Evolutionary conservation across 2,888 invertebrate species (phyloP).

Genomic region (Zaprionus obscuricornis): DNA sequence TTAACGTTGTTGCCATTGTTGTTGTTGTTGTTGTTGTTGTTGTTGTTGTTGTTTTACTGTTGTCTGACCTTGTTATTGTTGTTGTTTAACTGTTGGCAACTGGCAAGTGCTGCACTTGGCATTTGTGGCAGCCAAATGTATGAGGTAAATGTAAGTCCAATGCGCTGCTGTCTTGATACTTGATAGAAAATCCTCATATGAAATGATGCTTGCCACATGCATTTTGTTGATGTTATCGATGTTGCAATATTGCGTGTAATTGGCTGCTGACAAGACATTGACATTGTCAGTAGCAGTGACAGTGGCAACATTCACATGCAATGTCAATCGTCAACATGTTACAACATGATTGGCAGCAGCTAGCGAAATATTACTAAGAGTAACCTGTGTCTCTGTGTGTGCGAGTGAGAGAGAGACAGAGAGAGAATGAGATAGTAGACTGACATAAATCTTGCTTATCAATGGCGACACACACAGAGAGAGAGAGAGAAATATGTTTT

Average conservation of each 20-base stretch:
- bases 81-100: slow-evolving; percentile 16
- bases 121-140: slow-evolving; percentile 3
- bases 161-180: not conserved
- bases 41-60: slow-evolving; percentile 22
- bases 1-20: slow-evolving; percentile 8
- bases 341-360: slow-evolving; percentile 23
- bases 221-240: not conserved
- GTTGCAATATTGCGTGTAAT: slow-evolving; percentile 33
- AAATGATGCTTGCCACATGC: too few species aligned
- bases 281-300: too few species aligned
- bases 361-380: slow-evolving; percentile 15
- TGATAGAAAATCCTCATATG: too few species aligned
- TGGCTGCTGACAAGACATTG: slow-evolving; percentile 40
- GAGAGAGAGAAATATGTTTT: slow-evolving; percentile 17
- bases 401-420: not conserved
- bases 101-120: slow-evolving; percentile 20
- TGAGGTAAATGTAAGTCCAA: not conserved
- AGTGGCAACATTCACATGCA: slow-evolving; percentile 5
- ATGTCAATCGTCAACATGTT: slow-evolving; percentile 1
- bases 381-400: not conserved
- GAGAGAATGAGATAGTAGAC: too few species aligned
- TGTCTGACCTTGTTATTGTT: slow-evolving; percentile 23
- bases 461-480: too few species aligned
- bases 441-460: slow-evolving; percentile 12
- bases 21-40: slow-evolving; percentile 48